Evolutionary conservation across 2,888 invertebrate species (phyloP), one percentile per base, ranked within the genome.

Genomic region (Willowsia nigromaculata): DNA sequence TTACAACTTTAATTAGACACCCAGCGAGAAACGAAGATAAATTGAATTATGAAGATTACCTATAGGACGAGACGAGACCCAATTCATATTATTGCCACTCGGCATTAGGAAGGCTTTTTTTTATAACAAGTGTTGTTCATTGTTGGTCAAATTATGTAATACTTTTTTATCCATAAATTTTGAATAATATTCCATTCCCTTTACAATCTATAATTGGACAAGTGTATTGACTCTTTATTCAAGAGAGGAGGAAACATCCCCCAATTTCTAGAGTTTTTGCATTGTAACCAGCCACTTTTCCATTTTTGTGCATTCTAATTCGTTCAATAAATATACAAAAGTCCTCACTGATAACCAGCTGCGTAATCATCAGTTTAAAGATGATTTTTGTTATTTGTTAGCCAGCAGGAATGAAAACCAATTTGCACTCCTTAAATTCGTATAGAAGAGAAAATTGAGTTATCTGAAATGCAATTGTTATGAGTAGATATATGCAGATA

Each of bases 281-380:
- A 37, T 15, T 27, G 27, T 68, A 22, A 47, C 18, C 22, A 43
- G 74, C 47, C 47, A 47, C 43, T 47, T 74, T 71, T 74, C 37
- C 33, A 2, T 22, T 25, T n/a, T 27, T 30, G 25, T 47, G 5
- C 25, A 74, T 13, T 47, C 74, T 74, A 74, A 74, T 80, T 80
- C 56, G 53, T 33, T 80, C 53, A 33, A 53, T 53, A 56, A 80
- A 80, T 74, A 74, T 2, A 22, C 18, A 56, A 50, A 53, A 56
- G 37, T 81, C 15, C 9, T 56, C 71, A 18, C 47, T 74, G 47
- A 71, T 84, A 84, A 84, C 71, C 68, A 84, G 71, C 83, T 84
- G 68, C 47, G 74, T 43, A 76, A 85, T 85, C 74, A 76, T 11
- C 22, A 1, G 33, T 43, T 74, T n/a, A n/a, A n/a, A n/a, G n/a